These are phyloP conservation scores for Amniataba percoides DNA, from an alignment of 2,797 vertebrate species.

Conservation along the genomic window DNA sequence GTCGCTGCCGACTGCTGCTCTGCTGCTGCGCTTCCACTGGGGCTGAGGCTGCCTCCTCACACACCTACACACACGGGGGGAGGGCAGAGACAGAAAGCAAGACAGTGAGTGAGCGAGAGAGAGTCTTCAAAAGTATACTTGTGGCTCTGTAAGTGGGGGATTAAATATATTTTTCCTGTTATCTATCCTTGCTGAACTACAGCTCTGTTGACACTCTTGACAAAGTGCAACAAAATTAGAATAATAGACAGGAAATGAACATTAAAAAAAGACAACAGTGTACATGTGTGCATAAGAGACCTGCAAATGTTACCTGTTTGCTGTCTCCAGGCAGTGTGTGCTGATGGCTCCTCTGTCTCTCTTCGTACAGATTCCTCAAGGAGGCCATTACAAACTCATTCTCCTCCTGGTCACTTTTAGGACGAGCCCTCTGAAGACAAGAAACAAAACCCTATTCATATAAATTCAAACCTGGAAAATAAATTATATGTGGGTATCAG, in stretches of 20 bases:
- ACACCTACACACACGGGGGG: slow-evolving; percentile 45
- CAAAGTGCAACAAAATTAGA: not conserved
- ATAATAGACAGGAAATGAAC: not conserved
- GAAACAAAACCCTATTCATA: slow-evolving; percentile 11
- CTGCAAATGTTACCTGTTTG: slow-evolving; percentile 85
- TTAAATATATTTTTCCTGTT: not conserved
- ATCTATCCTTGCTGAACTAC: not conserved
- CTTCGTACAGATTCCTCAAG: slow-evolving; percentile 92
- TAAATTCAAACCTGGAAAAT: not conserved
- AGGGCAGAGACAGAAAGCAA: not conserved
- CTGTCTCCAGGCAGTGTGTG: slow-evolving; percentile 85
- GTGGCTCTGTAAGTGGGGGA: not conserved
- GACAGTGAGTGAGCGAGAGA: not conserved
- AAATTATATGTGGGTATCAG: not conserved
- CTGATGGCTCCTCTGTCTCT: slow-evolving; percentile 90
- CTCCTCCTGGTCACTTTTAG: slow-evolving; percentile 93
- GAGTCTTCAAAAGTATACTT: not conserved
- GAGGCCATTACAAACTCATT: slow-evolving; percentile 92
- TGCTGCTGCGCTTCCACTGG: slow-evolving; percentile 78
- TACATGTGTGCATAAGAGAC: not conserved
- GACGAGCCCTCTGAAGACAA: slow-evolving; percentile 89
- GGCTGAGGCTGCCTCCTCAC: slow-evolving; percentile 64
- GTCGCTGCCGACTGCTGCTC: slow-evolving; percentile 89
- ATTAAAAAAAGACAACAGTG: not conserved
- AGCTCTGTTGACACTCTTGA: not conserved